Evolutionary conservation across 2,113 vertebrate species (phyloP).

Genomic region (Pelvicachromis taeniatus): DNA sequence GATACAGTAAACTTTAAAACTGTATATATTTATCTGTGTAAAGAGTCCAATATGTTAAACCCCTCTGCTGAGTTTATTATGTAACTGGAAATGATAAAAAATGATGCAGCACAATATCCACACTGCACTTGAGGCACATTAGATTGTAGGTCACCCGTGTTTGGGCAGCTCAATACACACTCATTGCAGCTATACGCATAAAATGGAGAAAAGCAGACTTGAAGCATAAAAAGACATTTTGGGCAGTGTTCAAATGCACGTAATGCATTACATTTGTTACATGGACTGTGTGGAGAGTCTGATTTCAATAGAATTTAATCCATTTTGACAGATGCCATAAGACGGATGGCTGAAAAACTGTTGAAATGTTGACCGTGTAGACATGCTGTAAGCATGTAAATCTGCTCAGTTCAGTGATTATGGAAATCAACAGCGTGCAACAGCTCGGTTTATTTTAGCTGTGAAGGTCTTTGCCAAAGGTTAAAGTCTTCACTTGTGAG

Average conservation of each 20-base stretch:
- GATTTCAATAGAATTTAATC: not conserved
- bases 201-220: not conserved
- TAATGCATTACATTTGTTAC: not conserved
- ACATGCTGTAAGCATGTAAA: not conserved
- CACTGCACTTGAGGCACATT: not conserved
- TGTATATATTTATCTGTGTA: not conserved
- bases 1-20: not conserved
- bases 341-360: not conserved
- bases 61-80: not conserved
- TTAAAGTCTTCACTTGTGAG: not conserved
- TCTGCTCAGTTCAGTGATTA: not conserved
- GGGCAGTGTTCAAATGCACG: not conserved
- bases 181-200: not conserved
- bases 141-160: not conserved
- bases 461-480: constrained; percentile 8
- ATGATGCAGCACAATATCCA: not conserved
- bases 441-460: not conserved
- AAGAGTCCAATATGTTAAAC: fast-evolving
- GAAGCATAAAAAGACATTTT: not conserved
- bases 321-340: not conserved
- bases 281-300: fast-evolving
- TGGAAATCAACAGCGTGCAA: not conserved
- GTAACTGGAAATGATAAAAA: not conserved
- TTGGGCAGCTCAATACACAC: not conserved
- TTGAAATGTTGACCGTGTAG: not conserved